Conservation (phyloP, 1,140 invertebrate genomes). For the Bemisia tabaci region DNA sequence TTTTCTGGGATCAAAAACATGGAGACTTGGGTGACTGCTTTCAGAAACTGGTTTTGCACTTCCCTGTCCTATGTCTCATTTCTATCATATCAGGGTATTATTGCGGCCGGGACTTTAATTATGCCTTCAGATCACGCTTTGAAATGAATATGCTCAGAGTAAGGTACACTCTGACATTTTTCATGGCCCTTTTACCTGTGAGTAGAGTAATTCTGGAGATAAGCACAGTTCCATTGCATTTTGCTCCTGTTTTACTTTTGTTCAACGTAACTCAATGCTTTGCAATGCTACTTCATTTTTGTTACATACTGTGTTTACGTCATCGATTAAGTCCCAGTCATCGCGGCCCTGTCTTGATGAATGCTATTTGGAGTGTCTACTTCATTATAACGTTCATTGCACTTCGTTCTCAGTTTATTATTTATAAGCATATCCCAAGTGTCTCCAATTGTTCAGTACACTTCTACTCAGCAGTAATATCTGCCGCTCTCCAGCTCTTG, state of each 20-base stretch:
- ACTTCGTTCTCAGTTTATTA: conserved; percentile 17
- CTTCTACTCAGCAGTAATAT: conserved; percentile 36
- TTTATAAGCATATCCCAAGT: conserved; percentile 30
- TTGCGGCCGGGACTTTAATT: conserved; percentile 44
- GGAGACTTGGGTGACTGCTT: conserved; percentile 68
- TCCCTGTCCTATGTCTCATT: conserved; percentile 52
- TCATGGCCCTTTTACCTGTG: conserved; percentile 8
- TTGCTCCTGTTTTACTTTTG: conserved; percentile 50
- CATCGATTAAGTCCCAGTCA: conserved; percentile 32
- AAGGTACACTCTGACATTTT: conserved; percentile 32
- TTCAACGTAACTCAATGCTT: conserved; percentile 48
- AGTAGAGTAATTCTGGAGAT: conserved; percentile 11
- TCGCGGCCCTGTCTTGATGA: conserved; percentile 51
- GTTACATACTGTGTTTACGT: conserved; percentile 52
- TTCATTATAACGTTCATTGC: conserved; percentile 45
- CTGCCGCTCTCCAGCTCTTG: conserved; percentile 27
- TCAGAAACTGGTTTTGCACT: conserved; percentile 50
- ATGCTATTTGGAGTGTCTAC: conserved; percentile 47
- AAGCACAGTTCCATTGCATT: conserved; percentile 15
- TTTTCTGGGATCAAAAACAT: conserved; percentile 44
- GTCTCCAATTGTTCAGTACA: conserved; percentile 21
- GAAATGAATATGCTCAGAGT: conserved; percentile 44
- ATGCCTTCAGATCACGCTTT: conserved; percentile 38
- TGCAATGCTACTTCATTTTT: conserved; percentile 64
- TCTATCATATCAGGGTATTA: conserved; percentile 60